Evolutionary conservation across 2,797 vertebrate species (phyloP), one percentile per base, ranked within the genome.

Genomic region (Microtus agrestis): DNA sequence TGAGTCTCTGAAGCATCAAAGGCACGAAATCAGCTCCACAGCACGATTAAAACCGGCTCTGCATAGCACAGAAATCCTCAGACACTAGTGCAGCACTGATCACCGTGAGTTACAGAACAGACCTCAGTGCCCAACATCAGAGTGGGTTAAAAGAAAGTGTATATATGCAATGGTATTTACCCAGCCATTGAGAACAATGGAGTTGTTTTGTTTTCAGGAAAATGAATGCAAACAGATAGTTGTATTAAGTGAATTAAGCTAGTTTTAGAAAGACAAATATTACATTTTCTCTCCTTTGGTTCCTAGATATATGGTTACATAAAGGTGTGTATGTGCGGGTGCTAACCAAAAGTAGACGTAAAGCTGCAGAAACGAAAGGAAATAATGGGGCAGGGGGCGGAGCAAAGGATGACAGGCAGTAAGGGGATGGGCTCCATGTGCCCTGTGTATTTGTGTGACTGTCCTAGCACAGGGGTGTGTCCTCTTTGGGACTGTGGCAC

Each of bases 301-400:
- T 48, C 56, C 87, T 65, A 65, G 59, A 65, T 51, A 65, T 15
- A 51, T 37, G 7, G 40, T 63, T 77, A 46, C 59, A 51, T 37
- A 63, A 48, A 48, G 56, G 21, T 48, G 29, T 48, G 34, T 59
- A 6, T 21, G 13, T 13, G 17, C 14, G 31, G 7, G 13, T 2
- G 56, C 0, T 67, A 63, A 29, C 25, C 61, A 63, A 10, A 71
- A 73, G 51, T 1, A 37, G 40, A 76, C 34, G 21, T 29, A 0
- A 65, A 63, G 34, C 13, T 25, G 40, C 43, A 34, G 43, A 31
- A 23, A 13, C 34, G 46, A 69, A n/a, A 12, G 81, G 27, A 19
- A 10, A 12, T 15, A 27, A 40, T 17, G n/a, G n/a, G 67, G 10
- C 1, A 11, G 37, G 37, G 2, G 8, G 4, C 1, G 0, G 27